These are phyloP conservation scores for Myotis daubentonii DNA, from an alignment of 2,797 vertebrate genomes.

Conservation along the genomic window DNA sequence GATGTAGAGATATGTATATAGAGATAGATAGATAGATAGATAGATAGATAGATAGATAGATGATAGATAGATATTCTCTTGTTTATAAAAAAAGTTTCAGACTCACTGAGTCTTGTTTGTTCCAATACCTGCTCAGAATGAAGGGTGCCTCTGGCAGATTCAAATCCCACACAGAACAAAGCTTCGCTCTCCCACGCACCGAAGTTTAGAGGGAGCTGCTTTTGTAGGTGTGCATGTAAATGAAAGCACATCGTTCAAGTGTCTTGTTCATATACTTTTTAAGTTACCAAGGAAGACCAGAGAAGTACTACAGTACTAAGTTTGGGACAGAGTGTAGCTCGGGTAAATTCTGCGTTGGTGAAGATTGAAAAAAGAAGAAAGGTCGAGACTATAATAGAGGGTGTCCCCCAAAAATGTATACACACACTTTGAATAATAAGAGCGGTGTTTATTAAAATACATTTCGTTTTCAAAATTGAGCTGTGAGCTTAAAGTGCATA, in stretches of 20 bases:
- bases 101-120: not conserved
- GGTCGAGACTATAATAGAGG: too few species aligned
- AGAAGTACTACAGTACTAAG: not conserved
- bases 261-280: not conserved
- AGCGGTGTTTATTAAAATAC: too few species aligned
- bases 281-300: not conserved
- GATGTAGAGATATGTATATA: not conserved
- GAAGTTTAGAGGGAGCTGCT: not conserved
- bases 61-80: not conserved
- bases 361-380: not conserved
- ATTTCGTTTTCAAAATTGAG: too few species aligned
- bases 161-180: not conserved
- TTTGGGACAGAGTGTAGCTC: not conserved
- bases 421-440: too few species aligned
- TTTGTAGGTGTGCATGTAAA: not conserved
- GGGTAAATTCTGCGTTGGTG: not conserved
- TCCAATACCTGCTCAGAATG: not conserved
- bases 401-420: too few species aligned
- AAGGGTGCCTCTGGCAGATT: not conserved
- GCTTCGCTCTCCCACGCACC: fast-evolving
- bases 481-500: too few species aligned
- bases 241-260: not conserved
- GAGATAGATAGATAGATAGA: too few species aligned
- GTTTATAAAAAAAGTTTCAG: not conserved
- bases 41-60: not conserved